Base-by-base conservation (phyloP, 2,888 invertebrate species). In the Tineola bisselliella region DNA sequence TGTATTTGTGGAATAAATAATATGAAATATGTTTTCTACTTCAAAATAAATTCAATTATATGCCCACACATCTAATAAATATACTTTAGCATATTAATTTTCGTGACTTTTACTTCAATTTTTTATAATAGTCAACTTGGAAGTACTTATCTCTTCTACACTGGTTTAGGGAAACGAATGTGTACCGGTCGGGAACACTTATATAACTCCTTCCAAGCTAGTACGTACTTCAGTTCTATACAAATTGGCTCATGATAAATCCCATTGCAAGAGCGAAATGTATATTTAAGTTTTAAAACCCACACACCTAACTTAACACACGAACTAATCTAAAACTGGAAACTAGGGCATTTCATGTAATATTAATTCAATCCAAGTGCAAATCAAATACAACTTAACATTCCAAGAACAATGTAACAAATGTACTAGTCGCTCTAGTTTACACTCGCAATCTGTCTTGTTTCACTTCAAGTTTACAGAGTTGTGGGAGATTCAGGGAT, bases 401-500 rank as follows among this genome's bases (percentile, higher is more conserved):
- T 48, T 48, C 48, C 48, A 17, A 13, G 48, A 48, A 48, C 18
- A 54, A 25, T 18, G 54, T 54, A 54, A 54, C 54, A 25, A 54
- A 54, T 54, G 25, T 54, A 54, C 54, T 54, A 25, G 3, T 54
- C 25, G 25, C 18, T 25, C 54, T 25, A 19, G 54, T 54, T 54
- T 54, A 54, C 25, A 54, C 54, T 54, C n/a, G 54, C 54, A 25
- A 54, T 54, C 25, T 25, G 25, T 54, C 54, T 54, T 54, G 54
- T 54, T 54, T 25, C 54, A 18, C 48, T 25, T 18, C 25, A 54
- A 54, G 54, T 19, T 25, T 54, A 25, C 6, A 48, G 48, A 17
- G 48, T 25, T 54, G 54, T 18, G 3, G 19, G 18, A 25, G 19
- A 54, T 54, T 18, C 70, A 67, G 68, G 63, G 63, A 63, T 64